phyloP scores from a whole-genome alignment of 2,113 vertebrate species.

The Speoplatyrhinus poulsoni region DNA sequence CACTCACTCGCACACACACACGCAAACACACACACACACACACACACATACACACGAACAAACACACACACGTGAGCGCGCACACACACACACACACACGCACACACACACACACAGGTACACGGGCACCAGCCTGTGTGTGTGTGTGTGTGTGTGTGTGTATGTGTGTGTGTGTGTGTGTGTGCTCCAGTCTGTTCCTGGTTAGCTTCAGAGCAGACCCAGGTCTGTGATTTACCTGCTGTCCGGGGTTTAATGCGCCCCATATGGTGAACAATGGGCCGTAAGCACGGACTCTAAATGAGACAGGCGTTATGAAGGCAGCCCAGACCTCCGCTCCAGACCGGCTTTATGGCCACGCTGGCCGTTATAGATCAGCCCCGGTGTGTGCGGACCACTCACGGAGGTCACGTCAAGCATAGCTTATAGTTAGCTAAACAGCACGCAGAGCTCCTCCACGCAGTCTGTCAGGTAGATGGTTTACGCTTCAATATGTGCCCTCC shows the following conservation, averaged over 20 bases:
- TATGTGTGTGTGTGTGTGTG: constrained; percentile 35
- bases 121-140: too few species aligned
- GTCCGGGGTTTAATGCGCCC: constrained; percentile 85
- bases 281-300: constrained; percentile 81
- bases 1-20: neutral
- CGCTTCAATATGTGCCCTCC: constrained; percentile 3
- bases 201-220: constrained; percentile 70
- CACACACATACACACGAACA: neutral
- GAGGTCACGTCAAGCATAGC: too few species aligned
- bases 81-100: neutral
- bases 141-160: neutral
- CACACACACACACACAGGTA: neutral
- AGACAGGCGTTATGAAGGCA: constrained; percentile 78
- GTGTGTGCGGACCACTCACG: constrained; percentile 8
- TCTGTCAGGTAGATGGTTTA: neutral
- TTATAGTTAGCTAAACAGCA: too few species aligned
- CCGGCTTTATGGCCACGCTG: constrained; percentile 28
- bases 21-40: neutral
- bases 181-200: constrained; percentile 79
- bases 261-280: constrained; percentile 88
- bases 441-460: too few species aligned
- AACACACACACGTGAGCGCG: neutral
- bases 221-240: constrained; percentile 82
- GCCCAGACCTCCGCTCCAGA: neutral
- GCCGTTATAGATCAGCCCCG: constrained; percentile 9